Base-by-base conservation (phyloP, 2,797 vertebrate genomes). In the Leuciscus waleckii region DNA sequence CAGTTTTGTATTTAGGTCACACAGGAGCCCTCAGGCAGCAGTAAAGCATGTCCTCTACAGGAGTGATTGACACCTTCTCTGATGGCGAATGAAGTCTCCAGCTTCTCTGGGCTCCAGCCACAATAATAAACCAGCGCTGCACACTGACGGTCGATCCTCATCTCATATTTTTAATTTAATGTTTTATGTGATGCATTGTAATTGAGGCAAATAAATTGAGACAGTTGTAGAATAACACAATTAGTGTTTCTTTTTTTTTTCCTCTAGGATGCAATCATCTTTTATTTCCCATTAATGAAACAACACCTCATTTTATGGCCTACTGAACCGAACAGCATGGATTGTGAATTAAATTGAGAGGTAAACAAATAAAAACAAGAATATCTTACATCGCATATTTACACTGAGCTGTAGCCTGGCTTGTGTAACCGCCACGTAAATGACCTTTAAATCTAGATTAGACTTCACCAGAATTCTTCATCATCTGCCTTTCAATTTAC, bases 1-100 rank as follows among this genome's bases (percentile, higher is more conserved):
- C 91, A 91, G 92, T 92, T 94, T 94, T 81, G 92, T 93, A 95
- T 95, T 95, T 95, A 94, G 94, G 94, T 95, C 95, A 95, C 89
- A 91, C 90, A 91, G 92, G 88, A 88, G 93, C 94, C 94, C 94
- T 94, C 91, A 83, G 93, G 94, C 92, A 91, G 92, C 92, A 91
- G 93, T 93, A 92, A 93, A 93, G 91, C 93, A 93, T 92, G 92
- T 93, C 93, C 92, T 94, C 92, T 90, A 88, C 35, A 90, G 93
- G 91, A 46, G 49, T 96, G 95, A 95, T 91, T 95, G 95, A 95
- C 94, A 94, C 89, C 46, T 93, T 92, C 90, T 90, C 92, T 95
- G 91, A 95, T 93, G 23, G 78, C 85, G 82, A 90, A 91, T 82
- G 95, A 95, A 94, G 94, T 93, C 91, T 87, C 87, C 90, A 58